Percentiles rank a stretch among this genome's conserved stretches.
These are phyloP conservation scores for Aurelia sp. DNA, from an alignment of 30 jellyfish, hydroid and myxozoan species.

Conservation along the genomic window DNA sequence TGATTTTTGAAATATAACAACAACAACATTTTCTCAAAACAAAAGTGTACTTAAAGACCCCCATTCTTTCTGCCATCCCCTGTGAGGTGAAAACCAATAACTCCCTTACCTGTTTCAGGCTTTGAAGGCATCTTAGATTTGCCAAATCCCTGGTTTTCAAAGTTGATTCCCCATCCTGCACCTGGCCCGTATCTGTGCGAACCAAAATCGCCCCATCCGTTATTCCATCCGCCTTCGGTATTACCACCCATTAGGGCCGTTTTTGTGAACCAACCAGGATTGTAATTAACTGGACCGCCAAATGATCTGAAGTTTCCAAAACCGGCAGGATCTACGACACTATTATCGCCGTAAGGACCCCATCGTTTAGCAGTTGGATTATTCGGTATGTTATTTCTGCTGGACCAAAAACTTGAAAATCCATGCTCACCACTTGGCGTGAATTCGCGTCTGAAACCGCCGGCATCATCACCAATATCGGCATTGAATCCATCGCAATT, in stretches of 20 bases:
- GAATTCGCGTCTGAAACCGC: constrained; percentile 52
- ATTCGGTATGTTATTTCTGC: constrained; percentile 36
- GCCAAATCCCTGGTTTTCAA: constrained; percentile 6
- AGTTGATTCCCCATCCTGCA: constrained; percentile 61
- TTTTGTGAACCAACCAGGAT: constrained; percentile 63
- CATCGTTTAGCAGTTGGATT: not conserved
- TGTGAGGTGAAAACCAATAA: constrained; percentile 33
- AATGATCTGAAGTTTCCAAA: constrained; percentile 71
- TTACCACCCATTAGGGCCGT: constrained; percentile 52
- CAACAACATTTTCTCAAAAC: too few relatives aligned
- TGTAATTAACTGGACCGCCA: constrained; percentile 56
- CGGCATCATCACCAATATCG: constrained; percentile 73
- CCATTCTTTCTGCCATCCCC: not conserved
- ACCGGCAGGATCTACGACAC: constrained; percentile 82
- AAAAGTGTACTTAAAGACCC: too few relatives aligned
- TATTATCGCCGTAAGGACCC: constrained; percentile 69
- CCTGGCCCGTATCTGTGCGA: constrained; percentile 66
- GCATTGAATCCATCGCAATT: constrained; percentile 62
- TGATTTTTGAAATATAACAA: too few relatives aligned
- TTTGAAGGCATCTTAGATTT: not conserved
- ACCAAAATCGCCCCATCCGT: constrained; percentile 73
- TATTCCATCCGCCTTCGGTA: constrained; percentile 43
- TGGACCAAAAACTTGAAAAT: constrained; percentile 79
- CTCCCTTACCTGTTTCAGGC: constrained; percentile 33
- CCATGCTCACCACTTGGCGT: constrained; percentile 82